Base-by-base conservation (phyloP, 2,113 vertebrate species). In the Lathamus discolor region DNA sequence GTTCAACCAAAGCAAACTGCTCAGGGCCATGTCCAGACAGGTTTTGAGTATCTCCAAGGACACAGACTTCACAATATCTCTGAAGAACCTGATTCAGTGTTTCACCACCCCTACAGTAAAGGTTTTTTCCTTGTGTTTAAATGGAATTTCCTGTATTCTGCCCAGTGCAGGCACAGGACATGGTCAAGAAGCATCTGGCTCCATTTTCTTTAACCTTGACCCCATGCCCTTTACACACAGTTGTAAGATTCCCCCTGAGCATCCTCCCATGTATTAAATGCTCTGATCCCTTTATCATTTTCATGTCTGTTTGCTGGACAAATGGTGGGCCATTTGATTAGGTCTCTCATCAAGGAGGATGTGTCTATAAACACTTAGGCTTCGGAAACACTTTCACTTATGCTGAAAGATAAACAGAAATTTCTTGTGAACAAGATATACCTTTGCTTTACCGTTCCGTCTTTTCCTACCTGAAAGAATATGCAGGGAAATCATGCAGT, bases 181-280 rank as follows among this genome's bases (percentile, higher is more conserved):
- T 0, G 1, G 14, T 7, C 1, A 2, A 64, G 24, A 54, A 24
- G 28, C 19, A 48, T 35, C 14, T 64, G 22, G n/a, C 18, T 48
- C n/a, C 13, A 19, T 9, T 67, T 55, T 64, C n/a, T 41, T 72
- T 48, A 73, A 31, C 28, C 23, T 49, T 9, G 11, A 78, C 7
- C 7, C 7, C 31, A 61, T 2, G 0, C 37, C 37, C 44, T 33
- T 63, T 27, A 54, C 28, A 44, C 8, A 28, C 6, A 22, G 33
- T 54, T 4, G 6, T n/a, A 79, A 72, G 23, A 46, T 48, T 28
- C 24, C 28, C 15, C 23, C 13, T 23, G 14, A 52, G 11, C 37
- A 22, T 57, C 43, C 44, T n/a, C 29, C 28, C 23, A 23, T 7
- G 10, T 23, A 12, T 19, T 57, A 46, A 18, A 46, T 39, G 27